A percentile compares a stretch with the other conserved stretches of the same genome.
Evolutionary conservation across 2,113 vertebrate species (phyloP).

Genomic region (Mustelus asterias): DNA sequence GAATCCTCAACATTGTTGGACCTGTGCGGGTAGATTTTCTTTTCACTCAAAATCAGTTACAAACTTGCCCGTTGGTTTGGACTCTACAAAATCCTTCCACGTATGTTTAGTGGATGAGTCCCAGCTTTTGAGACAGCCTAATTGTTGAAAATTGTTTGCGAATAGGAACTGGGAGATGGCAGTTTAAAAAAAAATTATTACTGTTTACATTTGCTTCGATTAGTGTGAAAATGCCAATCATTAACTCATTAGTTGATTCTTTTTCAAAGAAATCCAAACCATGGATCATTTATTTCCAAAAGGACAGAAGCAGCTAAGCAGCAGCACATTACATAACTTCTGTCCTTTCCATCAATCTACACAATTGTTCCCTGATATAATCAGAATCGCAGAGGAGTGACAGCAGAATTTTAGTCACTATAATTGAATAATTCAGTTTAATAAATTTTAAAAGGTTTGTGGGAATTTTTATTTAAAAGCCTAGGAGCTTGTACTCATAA

Average conservation of each 20-base stretch:
- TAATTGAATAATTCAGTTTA: background rate
- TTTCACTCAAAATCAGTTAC: background rate
- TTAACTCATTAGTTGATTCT: background rate
- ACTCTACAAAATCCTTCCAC: background rate
- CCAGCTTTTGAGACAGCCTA: background rate
- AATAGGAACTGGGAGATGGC: background rate
- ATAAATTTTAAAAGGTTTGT: background rate
- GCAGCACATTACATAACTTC: background rate
- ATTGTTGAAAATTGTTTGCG: background rate
- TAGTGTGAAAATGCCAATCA: background rate
- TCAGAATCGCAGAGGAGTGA: background rate
- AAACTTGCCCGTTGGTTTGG: background rate
- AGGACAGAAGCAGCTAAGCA: background rate
- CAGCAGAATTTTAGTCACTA: slow-evolving; percentile 18
- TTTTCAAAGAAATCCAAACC: background rate
- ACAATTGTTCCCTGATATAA: background rate
- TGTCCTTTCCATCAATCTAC: background rate
- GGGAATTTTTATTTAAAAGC: background rate
- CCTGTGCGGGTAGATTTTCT: background rate
- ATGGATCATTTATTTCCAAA: background rate
- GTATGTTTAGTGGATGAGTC: background rate
- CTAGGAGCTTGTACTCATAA: background rate
- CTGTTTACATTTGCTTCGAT: background rate
- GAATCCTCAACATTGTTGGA: background rate
- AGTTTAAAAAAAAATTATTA: background rate